Base-by-base conservation (phyloP, 2,888 invertebrate genomes). In the Cryptus viduatorius region DNA sequence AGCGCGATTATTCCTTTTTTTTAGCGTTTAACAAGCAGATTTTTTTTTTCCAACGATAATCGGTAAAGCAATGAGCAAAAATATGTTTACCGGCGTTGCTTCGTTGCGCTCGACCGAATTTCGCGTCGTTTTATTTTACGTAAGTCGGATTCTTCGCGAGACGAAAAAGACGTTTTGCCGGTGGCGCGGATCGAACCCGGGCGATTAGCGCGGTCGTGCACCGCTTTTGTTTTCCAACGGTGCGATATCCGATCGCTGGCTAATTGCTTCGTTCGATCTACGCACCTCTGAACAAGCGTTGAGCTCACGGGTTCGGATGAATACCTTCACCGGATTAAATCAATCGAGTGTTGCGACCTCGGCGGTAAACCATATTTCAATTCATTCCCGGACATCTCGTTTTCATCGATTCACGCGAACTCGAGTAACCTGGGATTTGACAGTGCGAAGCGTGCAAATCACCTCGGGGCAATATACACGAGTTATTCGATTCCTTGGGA, bases 311-410 rank as follows among this genome's bases (percentile, higher is more conserved):
- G 53, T 24, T 19, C 19, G 56, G 56, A 24, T 56, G 56, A 56
- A 56, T 56, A 56, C 24, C 56, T 56, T 56, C 56, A 56, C 56
- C 56, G 56, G 19, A 12, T 56, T 56, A 56, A 56, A 56, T 56
- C 56, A 56, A 56, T 56, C 56, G 56, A 56, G 10, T 56, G 56
- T 56, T 24, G 12, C 56, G 56, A 56, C 56, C 56, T 56, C 24
- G 24, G 24, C 10, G 24, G 56, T 10, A 71, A 14, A 65, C 2
- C 53, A 56, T 56, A 56, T 56, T 75, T 64, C 67, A 71, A 81
- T 81, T 73, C 24, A 78, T 69, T 84, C 75, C 84, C 84, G 84
- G 78, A 78, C 59, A 53, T 64, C 46, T 48, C 12, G 8, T 31
- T 59, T 48, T 19, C 71, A 65, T 82, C 67, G 7, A 48, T 16